Conservation (phyloP, 2,888 invertebrate species). For the Lycophotia porphyrea region DNA sequence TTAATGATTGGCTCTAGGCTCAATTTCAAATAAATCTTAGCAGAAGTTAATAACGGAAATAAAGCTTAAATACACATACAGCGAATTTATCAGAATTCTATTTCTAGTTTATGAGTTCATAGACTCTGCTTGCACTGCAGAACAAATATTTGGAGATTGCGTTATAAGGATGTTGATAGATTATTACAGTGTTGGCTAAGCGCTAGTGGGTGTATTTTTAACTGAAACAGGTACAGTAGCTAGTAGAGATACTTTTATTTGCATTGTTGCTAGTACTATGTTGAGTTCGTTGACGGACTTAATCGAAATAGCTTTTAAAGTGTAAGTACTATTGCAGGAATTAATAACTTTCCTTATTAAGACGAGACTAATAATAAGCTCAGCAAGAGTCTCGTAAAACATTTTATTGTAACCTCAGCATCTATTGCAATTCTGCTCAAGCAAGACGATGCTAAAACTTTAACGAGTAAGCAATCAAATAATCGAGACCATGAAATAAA, state of each 20-base stretch:
- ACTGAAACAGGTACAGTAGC: constrained; percentile 14
- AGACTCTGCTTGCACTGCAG: constrained; percentile 64
- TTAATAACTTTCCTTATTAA: not conserved
- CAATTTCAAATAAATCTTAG: constrained; percentile 30
- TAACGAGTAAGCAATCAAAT: constrained; percentile 14
- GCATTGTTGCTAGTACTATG: not conserved
- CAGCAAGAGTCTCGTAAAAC: not conserved
- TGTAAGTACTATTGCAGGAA: no score
- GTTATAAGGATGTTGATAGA: constrained; percentile 59
- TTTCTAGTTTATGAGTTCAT: constrained; percentile 78
- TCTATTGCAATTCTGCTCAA: not conserved
- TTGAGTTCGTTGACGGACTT: not conserved
- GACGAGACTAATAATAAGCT: not conserved
- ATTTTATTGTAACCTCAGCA: not conserved
- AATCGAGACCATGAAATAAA: constrained; percentile 3
- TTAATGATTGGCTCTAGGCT: not conserved
- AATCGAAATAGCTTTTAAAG: not conserved
- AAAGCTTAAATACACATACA: constrained; percentile 55
- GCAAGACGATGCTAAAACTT: not conserved
- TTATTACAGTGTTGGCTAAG: constrained; percentile 47
- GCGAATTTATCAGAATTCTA: constrained; percentile 67
- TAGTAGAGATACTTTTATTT: constrained; percentile 10
- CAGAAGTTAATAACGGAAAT: constrained; percentile 66
- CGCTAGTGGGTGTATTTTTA: constrained; percentile 41
- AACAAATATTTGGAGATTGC: constrained; percentile 56